These are phyloP conservation scores for Percina caprodes DNA, from an alignment of 2,113 vertebrate genomes.

Conservation along the genomic window DNA sequence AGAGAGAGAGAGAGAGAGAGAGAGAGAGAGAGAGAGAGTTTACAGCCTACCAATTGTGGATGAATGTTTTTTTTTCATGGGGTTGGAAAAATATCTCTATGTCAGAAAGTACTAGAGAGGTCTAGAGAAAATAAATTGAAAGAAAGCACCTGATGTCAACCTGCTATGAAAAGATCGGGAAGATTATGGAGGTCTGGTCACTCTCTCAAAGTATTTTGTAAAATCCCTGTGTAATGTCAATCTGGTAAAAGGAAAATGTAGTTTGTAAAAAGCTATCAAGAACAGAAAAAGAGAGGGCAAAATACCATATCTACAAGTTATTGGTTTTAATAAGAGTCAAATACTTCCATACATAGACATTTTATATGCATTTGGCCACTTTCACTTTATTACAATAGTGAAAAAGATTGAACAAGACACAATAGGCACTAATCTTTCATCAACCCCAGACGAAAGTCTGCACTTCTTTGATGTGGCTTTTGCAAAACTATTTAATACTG, in stretches of 20 bases:
- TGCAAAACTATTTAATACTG: conserved; percentile 8
- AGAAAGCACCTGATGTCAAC: conserved; percentile 14
- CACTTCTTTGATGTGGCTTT: conserved; percentile 43
- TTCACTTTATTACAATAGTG: conserved; percentile 34
- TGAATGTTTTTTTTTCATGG: conserved; percentile 1
- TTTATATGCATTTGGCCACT: neutral
- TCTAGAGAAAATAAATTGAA: conserved; percentile 17
- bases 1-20: neutral
- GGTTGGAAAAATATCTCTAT: conserved; percentile 30
- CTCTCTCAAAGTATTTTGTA: neutral
- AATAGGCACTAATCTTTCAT: conserved; percentile 29
- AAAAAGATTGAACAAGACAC: conserved; percentile 20
- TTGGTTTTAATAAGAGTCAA: conserved; percentile 39
- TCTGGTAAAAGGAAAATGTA: neutral
- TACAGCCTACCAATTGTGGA: conserved; percentile 4
- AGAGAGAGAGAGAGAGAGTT: neutral
- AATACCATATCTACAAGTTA: neutral
- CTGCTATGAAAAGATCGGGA: conserved; percentile 2
- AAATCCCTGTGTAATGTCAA: neutral
- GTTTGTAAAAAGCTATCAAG: conserved; percentile 1
- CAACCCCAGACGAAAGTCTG: neutral
- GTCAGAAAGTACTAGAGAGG: conserved; percentile 18
- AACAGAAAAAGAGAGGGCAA: neutral
- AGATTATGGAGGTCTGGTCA: conserved; percentile 1
- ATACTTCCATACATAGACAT: conserved; percentile 4